These are phyloP conservation scores for Acanthornis magna DNA, from an alignment of 2,797 vertebrate genomes.

Conservation along the genomic window DNA sequence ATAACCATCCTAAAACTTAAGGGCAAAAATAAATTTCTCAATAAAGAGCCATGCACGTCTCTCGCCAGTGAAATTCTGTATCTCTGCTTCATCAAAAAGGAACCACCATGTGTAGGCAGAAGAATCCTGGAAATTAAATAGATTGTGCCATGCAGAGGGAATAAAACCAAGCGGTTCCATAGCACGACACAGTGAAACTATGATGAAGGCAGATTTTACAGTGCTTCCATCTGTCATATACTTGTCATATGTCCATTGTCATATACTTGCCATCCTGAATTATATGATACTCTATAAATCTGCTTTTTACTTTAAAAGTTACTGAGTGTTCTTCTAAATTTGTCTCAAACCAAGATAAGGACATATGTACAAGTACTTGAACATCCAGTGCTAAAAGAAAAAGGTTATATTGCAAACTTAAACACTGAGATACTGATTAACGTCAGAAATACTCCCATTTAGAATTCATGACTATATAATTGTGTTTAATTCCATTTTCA, in stretches of 20 bases:
- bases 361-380: neutral
- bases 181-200: neutral
- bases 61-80: neutral
- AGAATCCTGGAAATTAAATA: conserved; percentile 2
- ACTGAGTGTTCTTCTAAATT: neutral
- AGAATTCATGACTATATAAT: neutral
- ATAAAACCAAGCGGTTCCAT: neutral
- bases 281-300: neutral
- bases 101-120: neutral
- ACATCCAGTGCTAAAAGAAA: neutral
- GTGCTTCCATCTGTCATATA: neutral
- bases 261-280: neutral
- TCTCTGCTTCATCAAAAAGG: neutral
- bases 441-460: neutral
- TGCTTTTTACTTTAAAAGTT: neutral
- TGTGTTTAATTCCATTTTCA: neutral
- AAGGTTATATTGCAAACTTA: neutral
- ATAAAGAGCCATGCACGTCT: neutral
- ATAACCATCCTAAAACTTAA: neutral
- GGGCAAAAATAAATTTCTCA: neutral
- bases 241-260: neutral
- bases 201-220: neutral
- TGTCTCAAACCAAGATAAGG: neutral
- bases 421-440: neutral
- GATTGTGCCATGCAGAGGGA: neutral